phyloP scores from a whole-genome alignment of 2,888 invertebrate species.

The Temnothorax unifasciatus region DNA sequence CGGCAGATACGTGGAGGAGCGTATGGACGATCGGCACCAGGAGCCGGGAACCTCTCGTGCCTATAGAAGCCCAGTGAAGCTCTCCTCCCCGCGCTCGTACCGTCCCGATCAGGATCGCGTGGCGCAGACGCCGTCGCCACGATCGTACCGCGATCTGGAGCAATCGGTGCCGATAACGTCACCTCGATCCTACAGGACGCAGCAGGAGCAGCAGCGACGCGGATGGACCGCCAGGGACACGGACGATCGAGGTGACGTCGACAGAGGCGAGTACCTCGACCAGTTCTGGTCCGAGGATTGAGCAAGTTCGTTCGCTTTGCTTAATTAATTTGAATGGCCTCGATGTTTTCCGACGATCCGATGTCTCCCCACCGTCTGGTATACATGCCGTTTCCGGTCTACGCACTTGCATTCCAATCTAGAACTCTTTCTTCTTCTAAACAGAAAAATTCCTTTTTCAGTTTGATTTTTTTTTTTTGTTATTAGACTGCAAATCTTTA shows the following conservation, averaged over 20 bases:
- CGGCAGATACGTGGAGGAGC: slow-evolving; percentile 80
- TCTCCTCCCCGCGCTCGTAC: slow-evolving; percentile 62
- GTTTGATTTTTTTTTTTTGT: not conserved
- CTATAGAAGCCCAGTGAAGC: slow-evolving; percentile 65
- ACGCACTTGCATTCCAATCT: not conserved
- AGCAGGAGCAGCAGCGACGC: slow-evolving; percentile 54
- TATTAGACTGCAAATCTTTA: not conserved
- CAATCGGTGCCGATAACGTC: slow-evolving; percentile 49
- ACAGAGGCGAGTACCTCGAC: slow-evolving; percentile 67
- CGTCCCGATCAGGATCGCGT: slow-evolving; percentile 58
- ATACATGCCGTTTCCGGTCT: not conserved
- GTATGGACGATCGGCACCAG: slow-evolving; percentile 72
- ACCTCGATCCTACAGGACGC: slow-evolving; percentile 53
- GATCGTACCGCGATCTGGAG: slow-evolving; percentile 64
- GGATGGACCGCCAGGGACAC: slow-evolving; percentile 44
- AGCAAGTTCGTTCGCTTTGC: slow-evolving; percentile 53
- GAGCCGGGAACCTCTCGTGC: slow-evolving; percentile 66
- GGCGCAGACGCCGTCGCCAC: slow-evolving; percentile 60
- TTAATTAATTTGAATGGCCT: slow-evolving; percentile 44
- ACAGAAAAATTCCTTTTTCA: not conserved
- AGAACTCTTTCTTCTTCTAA: too few species aligned
- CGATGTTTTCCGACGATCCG: not conserved
- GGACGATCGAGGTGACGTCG: slow-evolving; percentile 55
- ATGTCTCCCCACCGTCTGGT: not conserved
- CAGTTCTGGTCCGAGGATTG: slow-evolving; percentile 60